Evolutionary conservation across 37 sponge, comb jelly and placozoan genomes (phyloP).

Genomic region (Lycopodina hypogea): DNA sequence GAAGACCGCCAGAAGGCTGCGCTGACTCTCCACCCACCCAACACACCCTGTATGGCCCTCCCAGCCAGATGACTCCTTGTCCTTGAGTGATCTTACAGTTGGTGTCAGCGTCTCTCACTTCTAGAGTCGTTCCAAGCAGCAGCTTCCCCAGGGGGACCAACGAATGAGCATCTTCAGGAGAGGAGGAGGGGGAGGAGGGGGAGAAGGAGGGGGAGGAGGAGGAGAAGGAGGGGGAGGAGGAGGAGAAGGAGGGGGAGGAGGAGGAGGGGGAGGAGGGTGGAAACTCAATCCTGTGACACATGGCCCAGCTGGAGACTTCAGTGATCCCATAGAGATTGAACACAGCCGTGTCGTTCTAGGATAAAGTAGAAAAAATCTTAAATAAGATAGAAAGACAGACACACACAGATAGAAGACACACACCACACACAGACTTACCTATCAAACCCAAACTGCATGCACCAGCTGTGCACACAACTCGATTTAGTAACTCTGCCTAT

Average conservation of each 20-base stretch:
- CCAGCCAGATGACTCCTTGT: slow-evolving; percentile 71
- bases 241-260: neutral
- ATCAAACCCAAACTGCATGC: too few relatives aligned
- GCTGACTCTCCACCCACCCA: slow-evolving; percentile 52
- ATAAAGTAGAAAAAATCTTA: neutral
- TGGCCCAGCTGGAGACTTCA: slow-evolving; percentile 93
- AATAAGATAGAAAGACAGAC: too few relatives aligned
- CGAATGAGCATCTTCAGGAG: neutral
- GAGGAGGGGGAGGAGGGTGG: too few relatives aligned
- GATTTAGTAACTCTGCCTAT: too few relatives aligned
- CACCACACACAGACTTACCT: too few relatives aligned
- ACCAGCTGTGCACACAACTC: too few relatives aligned
- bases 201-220: neutral
- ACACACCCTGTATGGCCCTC: slow-evolving; percentile 76
- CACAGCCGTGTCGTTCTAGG: slow-evolving; percentile 61
- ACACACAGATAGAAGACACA: too few relatives aligned
- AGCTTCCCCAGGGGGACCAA: slow-evolving; percentile 73
- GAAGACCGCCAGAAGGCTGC: slow-evolving; percentile 16
- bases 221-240: too few relatives aligned
- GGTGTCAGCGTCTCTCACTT: slow-evolving; percentile 27
- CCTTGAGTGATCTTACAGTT: slow-evolving; percentile 1
- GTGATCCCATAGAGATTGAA: slow-evolving; percentile 95
- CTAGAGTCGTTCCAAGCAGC: slow-evolving; percentile 58
- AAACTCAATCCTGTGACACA: slow-evolving; percentile 65
- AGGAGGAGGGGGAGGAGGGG: neutral